Evolutionary conservation across 2,797 vertebrate species (phyloP), one percentile per base, ranked within the genome.

Genomic region (Tadarida brasiliensis): DNA sequence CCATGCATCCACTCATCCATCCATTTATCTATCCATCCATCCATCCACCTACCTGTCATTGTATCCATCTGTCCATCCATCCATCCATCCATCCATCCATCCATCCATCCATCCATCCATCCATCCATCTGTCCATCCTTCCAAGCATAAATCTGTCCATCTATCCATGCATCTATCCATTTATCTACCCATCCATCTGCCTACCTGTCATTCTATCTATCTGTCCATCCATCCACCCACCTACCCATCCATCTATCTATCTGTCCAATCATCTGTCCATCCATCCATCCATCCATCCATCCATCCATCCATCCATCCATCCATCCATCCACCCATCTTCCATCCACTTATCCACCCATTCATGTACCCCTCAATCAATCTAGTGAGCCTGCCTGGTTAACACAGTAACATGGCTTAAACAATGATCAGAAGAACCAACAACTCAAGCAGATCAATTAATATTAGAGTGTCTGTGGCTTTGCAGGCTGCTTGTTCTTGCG

Each of bases 401-500:
- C n/a, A 57, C 49, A 70, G 11, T 65, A 30, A 49, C 35, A 35
- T n/a, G 61, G 57, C 56, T 90, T 96, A 74, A 86, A 90, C 83
- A 85, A 83, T 91, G 80, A 71, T 82, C 68, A 90, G 63, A 95
- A 95, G 59, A 93, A 33, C 30, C 39, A 35, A 57, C 19, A 14
- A 65, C 44, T 76, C 35, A 30, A 91, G 51, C 39, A 39, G 49
- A 81, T 92, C 47, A 90, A 54, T 94, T 92, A 83, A 20, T 74
- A 77, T 73, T 63, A 68, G 65, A 67, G 54, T 93, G 61, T 90
- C 78, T 35, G 5, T 57, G 39, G 78, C 71, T 95, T 10, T 44
- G 35, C 84, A 19, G 61, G n/a, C 35, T 92, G n/a, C 85, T 94
- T 93, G 33, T 86, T 96, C 92, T 89, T 67, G 77, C 54, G 81